Percentiles rank a stretch among this genome's conserved stretches.
Conservation (phyloP, 2,113 vertebrate genomes). For the Illadopsis cleaveri region DNA sequence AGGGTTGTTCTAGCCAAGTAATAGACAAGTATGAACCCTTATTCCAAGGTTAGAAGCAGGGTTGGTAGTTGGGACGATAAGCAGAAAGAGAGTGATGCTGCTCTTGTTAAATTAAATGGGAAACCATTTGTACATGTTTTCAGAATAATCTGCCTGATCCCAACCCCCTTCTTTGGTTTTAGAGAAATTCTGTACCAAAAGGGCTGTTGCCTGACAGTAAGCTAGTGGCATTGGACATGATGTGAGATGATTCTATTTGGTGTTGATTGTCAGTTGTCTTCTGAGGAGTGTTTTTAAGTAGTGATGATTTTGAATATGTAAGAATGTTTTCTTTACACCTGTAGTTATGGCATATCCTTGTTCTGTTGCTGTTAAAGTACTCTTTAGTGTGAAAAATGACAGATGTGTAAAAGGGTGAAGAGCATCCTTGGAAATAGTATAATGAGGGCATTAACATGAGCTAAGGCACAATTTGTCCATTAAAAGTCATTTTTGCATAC, state of each 20-base stretch:
- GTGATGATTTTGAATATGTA: neutral
- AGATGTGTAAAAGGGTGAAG: neutral
- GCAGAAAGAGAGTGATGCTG: neutral
- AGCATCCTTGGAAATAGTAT: neutral
- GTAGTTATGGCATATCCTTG: neutral
- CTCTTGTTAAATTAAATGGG: neutral
- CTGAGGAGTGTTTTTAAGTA: neutral
- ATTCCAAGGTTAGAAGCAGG: neutral
- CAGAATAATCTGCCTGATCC: neutral
- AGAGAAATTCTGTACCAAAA: neutral
- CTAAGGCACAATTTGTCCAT: neutral
- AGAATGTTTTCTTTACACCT: neutral
- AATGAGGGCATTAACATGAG: neutral
- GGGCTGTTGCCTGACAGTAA: neutral
- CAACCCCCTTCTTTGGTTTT: neutral
- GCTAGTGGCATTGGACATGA: accelerated
- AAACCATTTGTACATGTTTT: neutral
- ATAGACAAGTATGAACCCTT: neutral
- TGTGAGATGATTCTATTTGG: accelerated
- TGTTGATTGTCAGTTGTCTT: neutral
- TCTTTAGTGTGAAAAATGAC: neutral
- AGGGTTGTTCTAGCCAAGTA: neutral
- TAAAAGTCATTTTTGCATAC: neutral
- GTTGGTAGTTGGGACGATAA: neutral
- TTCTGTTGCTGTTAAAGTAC: neutral